Evolutionary conservation across 64 coral and sea anemone species (phyloP).

Genomic region (Orbicella faveolata): DNA sequence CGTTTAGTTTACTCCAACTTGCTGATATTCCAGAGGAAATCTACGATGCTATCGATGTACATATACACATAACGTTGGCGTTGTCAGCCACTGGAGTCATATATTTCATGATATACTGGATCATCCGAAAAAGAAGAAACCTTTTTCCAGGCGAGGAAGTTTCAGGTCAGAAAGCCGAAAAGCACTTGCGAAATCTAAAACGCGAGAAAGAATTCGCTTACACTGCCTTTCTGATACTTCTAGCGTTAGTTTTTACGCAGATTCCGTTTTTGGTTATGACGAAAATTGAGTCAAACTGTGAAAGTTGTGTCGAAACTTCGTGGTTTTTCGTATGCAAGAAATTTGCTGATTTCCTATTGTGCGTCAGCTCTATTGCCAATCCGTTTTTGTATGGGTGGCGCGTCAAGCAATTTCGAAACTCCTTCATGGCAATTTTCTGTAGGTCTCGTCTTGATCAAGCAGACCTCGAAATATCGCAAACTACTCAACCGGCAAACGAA

Average conservation of each 20-base stretch:
- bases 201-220: slow-evolving; percentile 16
- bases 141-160: neutral
- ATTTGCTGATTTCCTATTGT: slow-evolving; percentile 15
- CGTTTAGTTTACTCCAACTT: slow-evolving; percentile 25
- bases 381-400: slow-evolving; percentile 31
- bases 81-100: neutral
- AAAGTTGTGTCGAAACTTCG: slow-evolving; percentile 13
- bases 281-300: neutral
- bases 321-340: slow-evolving; percentile 35
- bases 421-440: slow-evolving; percentile 5
- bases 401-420: slow-evolving; percentile 38
- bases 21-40: neutral
- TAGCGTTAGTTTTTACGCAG: slow-evolving; percentile 29
- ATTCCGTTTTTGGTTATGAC: slow-evolving; percentile 25
- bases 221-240: slow-evolving; percentile 45
- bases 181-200: neutral
- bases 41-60: slow-evolving; percentile 34
- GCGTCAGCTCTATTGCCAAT: slow-evolving; percentile 27
- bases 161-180: neutral
- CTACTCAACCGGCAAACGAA: neutral
- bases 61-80: slow-evolving; percentile 43
- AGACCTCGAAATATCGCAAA: neutral
- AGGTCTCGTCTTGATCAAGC: neutral
- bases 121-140: slow-evolving; percentile 24
- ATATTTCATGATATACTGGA: slow-evolving; percentile 17